Percentiles rank a stretch among this genome's conserved stretches.
Conservation (phyloP, 2,797 vertebrate species). For the Catharus ustulatus region DNA sequence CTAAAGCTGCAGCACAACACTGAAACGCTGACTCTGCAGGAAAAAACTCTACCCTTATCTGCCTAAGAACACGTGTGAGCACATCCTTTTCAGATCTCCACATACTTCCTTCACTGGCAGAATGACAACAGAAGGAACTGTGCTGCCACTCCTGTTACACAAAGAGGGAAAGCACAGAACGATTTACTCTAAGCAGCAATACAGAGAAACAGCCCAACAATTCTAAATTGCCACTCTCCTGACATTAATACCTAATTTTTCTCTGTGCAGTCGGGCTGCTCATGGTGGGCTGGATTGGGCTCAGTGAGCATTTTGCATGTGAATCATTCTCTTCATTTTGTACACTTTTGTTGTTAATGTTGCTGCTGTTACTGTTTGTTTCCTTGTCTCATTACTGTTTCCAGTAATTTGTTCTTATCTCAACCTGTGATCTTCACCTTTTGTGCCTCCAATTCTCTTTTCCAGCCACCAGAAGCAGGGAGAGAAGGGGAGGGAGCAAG, state of each 20-base stretch:
- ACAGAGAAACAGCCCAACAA: background rate
- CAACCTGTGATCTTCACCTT: background rate
- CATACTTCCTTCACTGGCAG: background rate
- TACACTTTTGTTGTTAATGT: background rate
- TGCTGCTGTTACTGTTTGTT: background rate
- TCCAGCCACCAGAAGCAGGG: background rate
- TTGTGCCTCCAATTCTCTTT: background rate
- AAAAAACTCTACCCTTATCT: background rate
- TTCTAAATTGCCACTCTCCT: background rate
- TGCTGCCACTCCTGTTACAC: background rate
- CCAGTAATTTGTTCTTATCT: background rate
- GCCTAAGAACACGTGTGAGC: background rate
- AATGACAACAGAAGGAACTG: background rate
- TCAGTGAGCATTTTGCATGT: background rate
- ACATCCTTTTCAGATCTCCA: background rate
- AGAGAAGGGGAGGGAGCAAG: background rate
- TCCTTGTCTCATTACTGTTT: background rate
- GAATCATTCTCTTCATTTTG: background rate
- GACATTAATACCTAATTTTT: background rate
- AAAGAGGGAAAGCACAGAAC: background rate
- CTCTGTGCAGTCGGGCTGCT: background rate
- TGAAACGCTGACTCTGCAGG: background rate
- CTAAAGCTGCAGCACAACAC: background rate
- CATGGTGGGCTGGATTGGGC: background rate
- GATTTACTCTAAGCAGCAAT: background rate